Evolutionary conservation across 2,113 vertebrate species (phyloP), one percentile per base, ranked within the genome.

Genomic region (Bombycilla garrulus): DNA sequence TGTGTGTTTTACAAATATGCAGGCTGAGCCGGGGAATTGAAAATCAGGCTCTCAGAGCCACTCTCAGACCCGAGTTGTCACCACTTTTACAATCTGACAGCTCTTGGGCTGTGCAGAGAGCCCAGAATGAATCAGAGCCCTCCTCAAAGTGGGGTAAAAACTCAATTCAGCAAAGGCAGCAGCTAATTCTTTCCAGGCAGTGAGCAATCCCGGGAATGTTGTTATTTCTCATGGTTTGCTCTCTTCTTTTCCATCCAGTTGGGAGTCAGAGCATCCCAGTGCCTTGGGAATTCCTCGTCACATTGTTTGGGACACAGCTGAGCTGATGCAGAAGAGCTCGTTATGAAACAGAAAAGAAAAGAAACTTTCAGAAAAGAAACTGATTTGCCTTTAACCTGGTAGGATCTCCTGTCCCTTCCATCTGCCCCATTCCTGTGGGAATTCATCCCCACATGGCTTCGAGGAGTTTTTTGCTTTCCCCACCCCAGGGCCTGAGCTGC

Each of bases 291-390:
- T 70, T 51, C 36, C 58, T 38, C 23, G 11, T 21, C 67, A 12
- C 2, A 0, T 11, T 17, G 25, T 38, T 72, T 19, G 61, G 47
- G 20, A 0, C 62, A 16, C 38, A 48, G 62, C 53, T n/a, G 53
- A 50, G 70, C 54, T 8, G 0, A 3, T 3, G 51, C 18, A 9
- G 5, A 21, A 17, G 23, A 26, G 64, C 47, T 78, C 3, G 0
- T 5, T 21, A 2, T 0, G 15, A 53, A 60, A 29, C 38, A 8
- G 25, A 4, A 2, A 29, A 65, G 26, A 11, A 47, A 36, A 51
- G 3, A 17, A 53, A 15, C 9, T 40, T 4, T 3, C 33, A 65
- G 26, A 11, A 47, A 36, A 51, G 3, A 17, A 53, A 15, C 9
- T 40, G 1, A 4, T 4, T 48, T 35, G 18, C 3, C 17, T 87